A percentile compares a stretch with the other conserved stretches of the same genome.
phyloP scores from a whole-genome alignment of 2,797 vertebrate species.

The Rhynchotus rufescens region DNA sequence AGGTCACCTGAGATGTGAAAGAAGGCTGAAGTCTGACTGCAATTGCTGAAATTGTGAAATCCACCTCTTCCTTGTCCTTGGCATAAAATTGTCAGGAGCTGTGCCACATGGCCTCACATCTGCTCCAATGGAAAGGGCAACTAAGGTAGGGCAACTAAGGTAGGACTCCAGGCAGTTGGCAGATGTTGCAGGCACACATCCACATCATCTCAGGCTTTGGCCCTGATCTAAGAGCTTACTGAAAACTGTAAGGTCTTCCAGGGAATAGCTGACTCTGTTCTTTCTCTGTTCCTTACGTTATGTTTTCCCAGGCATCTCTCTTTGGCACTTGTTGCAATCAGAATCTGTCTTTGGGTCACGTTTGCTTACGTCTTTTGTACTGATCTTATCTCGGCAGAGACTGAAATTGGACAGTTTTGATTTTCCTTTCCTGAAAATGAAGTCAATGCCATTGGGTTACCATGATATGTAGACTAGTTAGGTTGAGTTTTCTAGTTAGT shows the following conservation, averaged over 20 bases:
- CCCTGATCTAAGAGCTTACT: background rate
- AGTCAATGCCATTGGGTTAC: background rate
- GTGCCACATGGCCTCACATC: background rate
- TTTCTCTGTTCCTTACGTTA: background rate
- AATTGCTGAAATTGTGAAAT: background rate
- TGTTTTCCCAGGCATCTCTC: background rate
- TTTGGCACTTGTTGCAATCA: background rate
- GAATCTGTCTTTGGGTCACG: background rate
- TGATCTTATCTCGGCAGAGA: background rate
- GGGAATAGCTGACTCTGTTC: background rate
- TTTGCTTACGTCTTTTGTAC: background rate
- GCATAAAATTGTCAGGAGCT: background rate
- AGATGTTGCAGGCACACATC: background rate
- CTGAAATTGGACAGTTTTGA: background rate
- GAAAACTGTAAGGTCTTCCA: background rate
- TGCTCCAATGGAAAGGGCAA: background rate
- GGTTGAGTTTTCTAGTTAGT: background rate
- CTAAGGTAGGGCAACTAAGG: background rate
- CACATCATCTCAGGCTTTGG: background rate
- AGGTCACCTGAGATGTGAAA: background rate
- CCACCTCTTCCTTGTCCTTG: rapidly evolving
- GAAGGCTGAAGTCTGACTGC: background rate
- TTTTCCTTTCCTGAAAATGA: background rate
- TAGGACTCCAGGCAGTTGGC: background rate
- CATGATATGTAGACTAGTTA: background rate